A percentile compares a stretch with the other conserved stretches of the same genome.
phyloP scores from a whole-genome alignment of 1,140 invertebrate species.

The Aporrectodea caliginosa region DNA sequence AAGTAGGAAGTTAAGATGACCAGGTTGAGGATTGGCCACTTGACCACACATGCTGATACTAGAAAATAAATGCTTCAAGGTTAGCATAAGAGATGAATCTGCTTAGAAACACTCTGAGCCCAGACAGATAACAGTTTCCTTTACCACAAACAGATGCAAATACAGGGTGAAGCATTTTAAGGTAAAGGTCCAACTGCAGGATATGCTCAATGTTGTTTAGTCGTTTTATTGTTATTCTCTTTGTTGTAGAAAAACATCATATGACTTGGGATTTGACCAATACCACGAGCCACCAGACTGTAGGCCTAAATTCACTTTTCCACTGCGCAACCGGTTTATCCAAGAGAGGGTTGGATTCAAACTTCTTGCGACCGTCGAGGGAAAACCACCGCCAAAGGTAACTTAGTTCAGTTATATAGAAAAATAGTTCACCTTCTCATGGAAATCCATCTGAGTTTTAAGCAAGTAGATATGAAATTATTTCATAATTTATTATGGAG shows the following conservation, averaged over 20 bases:
- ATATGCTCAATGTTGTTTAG: background rate
- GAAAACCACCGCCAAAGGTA: slow-evolving; percentile 88
- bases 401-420: slow-evolving; percentile 31
- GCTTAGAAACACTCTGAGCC: background rate
- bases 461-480: background rate
- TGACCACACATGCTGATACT: background rate
- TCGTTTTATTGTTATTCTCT: background rate
- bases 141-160: background rate
- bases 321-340: slow-evolving; percentile 93
- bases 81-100: background rate
- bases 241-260: background rate
- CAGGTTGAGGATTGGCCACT: too few species aligned
- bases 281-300: slow-evolving; percentile 33
- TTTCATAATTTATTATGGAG: background rate
- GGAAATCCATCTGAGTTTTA: background rate
- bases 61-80: background rate
- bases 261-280: background rate
- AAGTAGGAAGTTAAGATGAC: too few species aligned
- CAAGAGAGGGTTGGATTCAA: slow-evolving; percentile 74
- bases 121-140: background rate
- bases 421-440: background rate
- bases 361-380: slow-evolving; percentile 88
- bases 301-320: slow-evolving; percentile 90
- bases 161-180: too few species aligned
- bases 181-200: too few species aligned